Evolutionary conservation across 2,113 vertebrate species (phyloP), one percentile per base, ranked within the genome.

Genomic region (Diglossa brunneiventris): DNA sequence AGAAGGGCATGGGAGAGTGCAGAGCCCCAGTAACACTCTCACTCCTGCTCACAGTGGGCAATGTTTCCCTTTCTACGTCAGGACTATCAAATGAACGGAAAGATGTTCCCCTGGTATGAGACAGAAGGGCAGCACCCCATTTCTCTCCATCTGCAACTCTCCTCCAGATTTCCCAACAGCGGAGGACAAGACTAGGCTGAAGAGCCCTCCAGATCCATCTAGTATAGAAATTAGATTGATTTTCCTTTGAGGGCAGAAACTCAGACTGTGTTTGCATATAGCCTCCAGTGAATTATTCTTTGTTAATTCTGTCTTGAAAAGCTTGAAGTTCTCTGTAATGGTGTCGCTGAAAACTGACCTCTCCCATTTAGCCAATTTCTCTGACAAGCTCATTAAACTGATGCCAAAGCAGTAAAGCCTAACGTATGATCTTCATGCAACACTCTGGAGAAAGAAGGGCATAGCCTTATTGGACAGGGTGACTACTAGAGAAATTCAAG

Each of bases 51-150:
- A 33, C 23, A 20, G 24, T 4, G 13, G 27, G 4, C 35, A 14
- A 22, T 1, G 0, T 22, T 77, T 74, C 31, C 10, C 13, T 3
- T 75, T 74, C 47, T 89, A 11, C 31, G 8, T 56, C 46, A 63
- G 23, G 30, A 39, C 26, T 27, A 15, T 10, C 20, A 50, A 28
- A 15, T 27, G 49, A 46, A 69, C 30, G 37, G 46, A 69, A 63
- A 21, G n/a, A 53, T 37, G 33, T 33, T 58, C 15, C 13, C 3
- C 30, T 20, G 30, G 10, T 33, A 39, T 0, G 0, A 75, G 41
- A 46, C 41, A 63, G 35, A 87, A 11, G 9, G 23, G 39, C 18
- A 75, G 55, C 46, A 50, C 7, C 23, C 37, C 18, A 4, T 42
- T 84, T 70, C 56, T 28, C 23, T 53, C 37, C 49, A 37, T 0